A percentile compares a stretch with the other conserved stretches of the same genome.
These are phyloP conservation scores for Neuroterus valhalla DNA, from an alignment of 1,140 invertebrate species.

Conservation along the genomic window DNA sequence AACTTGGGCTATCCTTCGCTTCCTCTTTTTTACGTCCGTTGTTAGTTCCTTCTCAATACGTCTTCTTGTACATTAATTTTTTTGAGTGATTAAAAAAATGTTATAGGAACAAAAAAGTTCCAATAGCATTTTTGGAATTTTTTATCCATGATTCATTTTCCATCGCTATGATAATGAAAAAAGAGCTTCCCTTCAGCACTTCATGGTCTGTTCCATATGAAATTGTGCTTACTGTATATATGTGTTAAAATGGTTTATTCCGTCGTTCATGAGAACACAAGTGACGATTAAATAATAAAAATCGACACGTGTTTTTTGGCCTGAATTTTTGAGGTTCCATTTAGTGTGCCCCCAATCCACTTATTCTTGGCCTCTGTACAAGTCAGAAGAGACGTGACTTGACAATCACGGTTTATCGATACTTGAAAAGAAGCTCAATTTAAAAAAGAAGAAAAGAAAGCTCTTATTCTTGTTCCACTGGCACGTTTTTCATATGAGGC, in stretches of 20 bases:
- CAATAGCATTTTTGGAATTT: too few relatives aligned
- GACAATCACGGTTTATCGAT: conserved; percentile 49
- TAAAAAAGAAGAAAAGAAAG: conserved; percentile 54
- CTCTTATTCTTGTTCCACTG: conserved; percentile 45
- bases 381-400: conserved; percentile 50
- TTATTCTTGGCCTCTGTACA: not conserved
- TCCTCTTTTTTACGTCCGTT: too few relatives aligned
- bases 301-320: not conserved
- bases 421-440: conserved; percentile 59
- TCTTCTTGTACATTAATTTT: too few relatives aligned
- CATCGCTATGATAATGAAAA: too few relatives aligned
- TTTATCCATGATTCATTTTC: too few relatives aligned
- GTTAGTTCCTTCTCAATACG: too few relatives aligned
- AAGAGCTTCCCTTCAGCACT: too few relatives aligned
- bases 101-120: too few relatives aligned
- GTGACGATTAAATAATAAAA: not conserved
- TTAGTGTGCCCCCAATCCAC: not conserved
- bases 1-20: too few relatives aligned
- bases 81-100: too few relatives aligned
- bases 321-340: not conserved
- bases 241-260: not conserved
- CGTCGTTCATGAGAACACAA: not conserved
- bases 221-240: not conserved
- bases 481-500: conserved; percentile 37
- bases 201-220: too few relatives aligned